These are phyloP conservation scores for Polyergus mexicanus DNA, from an alignment of 1,140 invertebrate species.

Conservation along the genomic window DNA sequence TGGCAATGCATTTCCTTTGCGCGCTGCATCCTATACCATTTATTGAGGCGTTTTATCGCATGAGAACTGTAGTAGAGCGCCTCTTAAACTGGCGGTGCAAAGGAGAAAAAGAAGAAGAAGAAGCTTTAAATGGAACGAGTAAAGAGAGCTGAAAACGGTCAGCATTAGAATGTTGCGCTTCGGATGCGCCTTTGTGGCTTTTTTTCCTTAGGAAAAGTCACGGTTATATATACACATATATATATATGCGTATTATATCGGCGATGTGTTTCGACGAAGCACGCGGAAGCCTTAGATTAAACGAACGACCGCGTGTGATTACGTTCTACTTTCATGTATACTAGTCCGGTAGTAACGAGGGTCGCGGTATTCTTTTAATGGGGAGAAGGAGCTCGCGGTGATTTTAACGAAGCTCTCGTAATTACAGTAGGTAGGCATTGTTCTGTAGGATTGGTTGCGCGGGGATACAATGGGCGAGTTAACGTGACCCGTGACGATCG, in stretches of 20 bases:
- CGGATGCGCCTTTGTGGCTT: not conserved
- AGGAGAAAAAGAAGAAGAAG: not conserved
- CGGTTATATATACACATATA: not conserved
- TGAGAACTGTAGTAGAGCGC: constrained; percentile 53
- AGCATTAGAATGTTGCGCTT: constrained; percentile 48
- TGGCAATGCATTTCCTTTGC: not conserved
- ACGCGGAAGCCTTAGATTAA: constrained; percentile 26
- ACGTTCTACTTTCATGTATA: constrained; percentile 13
- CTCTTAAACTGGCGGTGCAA: not conserved
- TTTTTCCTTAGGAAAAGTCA: not conserved
- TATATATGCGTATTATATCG: too few relatives aligned
- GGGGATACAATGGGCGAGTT: constrained; percentile 57
- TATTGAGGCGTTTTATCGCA: constrained; percentile 46
- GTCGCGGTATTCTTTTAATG: constrained; percentile 29
- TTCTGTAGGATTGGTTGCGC: constrained; percentile 54
- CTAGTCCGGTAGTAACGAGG: not conserved
- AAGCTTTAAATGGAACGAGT: not conserved
- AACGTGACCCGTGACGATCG: constrained; percentile 70
- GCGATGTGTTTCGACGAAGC: too few relatives aligned
- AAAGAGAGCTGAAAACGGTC: constrained; percentile 27
- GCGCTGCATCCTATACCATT: constrained; percentile 22
- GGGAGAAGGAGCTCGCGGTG: not conserved
- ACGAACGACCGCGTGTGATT: constrained; percentile 24
- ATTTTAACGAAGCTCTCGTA: constrained; percentile 69
- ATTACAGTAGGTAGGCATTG: constrained; percentile 64